These are phyloP conservation scores for Aporrectodea caliginosa DNA, from an alignment of 1,140 invertebrate genomes.

Conservation along the genomic window DNA sequence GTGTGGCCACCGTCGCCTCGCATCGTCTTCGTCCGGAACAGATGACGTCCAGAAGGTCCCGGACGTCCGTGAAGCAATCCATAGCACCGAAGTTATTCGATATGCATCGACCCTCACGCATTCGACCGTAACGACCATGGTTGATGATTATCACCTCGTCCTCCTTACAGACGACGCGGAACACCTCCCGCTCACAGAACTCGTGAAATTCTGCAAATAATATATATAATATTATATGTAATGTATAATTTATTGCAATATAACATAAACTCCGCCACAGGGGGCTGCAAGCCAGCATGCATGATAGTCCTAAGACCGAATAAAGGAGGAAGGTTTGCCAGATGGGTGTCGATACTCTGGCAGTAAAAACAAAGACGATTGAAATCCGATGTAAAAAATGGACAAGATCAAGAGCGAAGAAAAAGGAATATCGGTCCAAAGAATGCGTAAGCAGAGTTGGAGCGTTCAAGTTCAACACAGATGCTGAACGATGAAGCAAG, in stretches of 20 bases:
- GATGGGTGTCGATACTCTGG: too few relatives aligned
- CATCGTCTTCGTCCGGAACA: neutral
- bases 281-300: neutral
- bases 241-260: neutral
- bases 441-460: too few relatives aligned
- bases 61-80: neutral
- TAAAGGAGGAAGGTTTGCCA: too few relatives aligned
- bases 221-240: too few relatives aligned
- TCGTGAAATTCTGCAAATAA: constrained; percentile 7
- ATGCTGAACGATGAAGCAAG: too few relatives aligned
- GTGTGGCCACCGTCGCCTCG: neutral
- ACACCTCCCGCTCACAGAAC: constrained; percentile 28
- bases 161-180: constrained; percentile 13
- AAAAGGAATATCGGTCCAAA: too few relatives aligned
- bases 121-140: constrained; percentile 28
- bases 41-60: neutral
- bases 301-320: neutral
- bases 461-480: too few relatives aligned
- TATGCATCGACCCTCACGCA: constrained; percentile 24
- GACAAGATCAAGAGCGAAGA: too few relatives aligned
- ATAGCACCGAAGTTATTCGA: neutral
- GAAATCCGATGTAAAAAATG: neutral
- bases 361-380: too few relatives aligned
- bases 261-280: neutral
- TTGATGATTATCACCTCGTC: constrained; percentile 25